phyloP scores from a whole-genome alignment of 2,888 invertebrate species.

The Hirtodrosophila duncani region DNA sequence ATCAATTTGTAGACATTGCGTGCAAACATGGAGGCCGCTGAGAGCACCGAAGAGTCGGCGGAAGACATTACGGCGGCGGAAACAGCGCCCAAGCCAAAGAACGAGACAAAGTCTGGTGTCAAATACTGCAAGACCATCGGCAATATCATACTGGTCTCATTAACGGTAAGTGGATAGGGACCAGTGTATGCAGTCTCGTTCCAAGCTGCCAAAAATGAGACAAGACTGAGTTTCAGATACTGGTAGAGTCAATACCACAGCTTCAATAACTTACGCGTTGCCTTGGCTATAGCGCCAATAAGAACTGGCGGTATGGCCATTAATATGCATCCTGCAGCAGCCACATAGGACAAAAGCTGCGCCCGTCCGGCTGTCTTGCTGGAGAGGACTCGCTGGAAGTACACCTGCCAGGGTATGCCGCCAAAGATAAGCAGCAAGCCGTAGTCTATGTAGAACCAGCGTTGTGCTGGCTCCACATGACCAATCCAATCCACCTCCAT shows the following conservation, averaged over 20 bases:
- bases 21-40: slow-evolving; percentile 99
- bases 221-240: too few species aligned
- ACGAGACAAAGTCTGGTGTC: slow-evolving; percentile 96
- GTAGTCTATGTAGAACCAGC: slow-evolving; percentile 92
- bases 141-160: slow-evolving; percentile 94
- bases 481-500: slow-evolving; percentile 96
- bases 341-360: slow-evolving; percentile 96
- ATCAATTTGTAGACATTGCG: slow-evolving; percentile 98
- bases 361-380: slow-evolving; percentile 96
- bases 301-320: slow-evolving; percentile 98
- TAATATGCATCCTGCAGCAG: slow-evolving; percentile 95
- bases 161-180: slow-evolving; percentile 85
- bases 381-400: slow-evolving; percentile 98
- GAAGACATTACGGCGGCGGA: slow-evolving; percentile 99
- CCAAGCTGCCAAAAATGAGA: slow-evolving; percentile 86
- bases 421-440: slow-evolving; percentile 94
- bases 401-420: slow-evolving; percentile 99
- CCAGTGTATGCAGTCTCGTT: slow-evolving; percentile 93
- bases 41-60: slow-evolving; percentile 98
- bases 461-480: slow-evolving; percentile 83
- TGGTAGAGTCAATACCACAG: background rate
- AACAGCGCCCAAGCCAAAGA: slow-evolving; percentile 98
- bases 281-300: slow-evolving; percentile 97
- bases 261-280: slow-evolving; percentile 86
- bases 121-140: slow-evolving; percentile 98